phyloP scores from a whole-genome alignment of 2,888 invertebrate species.

The Drosophila buzzatii region DNA sequence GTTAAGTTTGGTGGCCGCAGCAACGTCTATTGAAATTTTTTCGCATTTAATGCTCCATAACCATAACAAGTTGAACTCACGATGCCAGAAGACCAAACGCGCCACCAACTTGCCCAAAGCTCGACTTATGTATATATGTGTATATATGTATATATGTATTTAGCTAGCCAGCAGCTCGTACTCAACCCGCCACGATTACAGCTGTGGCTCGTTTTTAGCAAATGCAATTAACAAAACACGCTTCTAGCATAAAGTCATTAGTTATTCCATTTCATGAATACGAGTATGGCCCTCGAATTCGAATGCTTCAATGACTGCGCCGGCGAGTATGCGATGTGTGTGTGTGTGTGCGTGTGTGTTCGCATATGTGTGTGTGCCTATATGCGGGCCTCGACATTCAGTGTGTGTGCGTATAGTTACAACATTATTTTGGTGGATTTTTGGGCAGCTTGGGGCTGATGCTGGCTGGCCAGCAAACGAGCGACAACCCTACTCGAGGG shows the following conservation, averaged over 20 bases:
- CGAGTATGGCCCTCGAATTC: constrained; percentile 61
- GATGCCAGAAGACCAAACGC: constrained; percentile 14
- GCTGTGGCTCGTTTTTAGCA: constrained; percentile 73
- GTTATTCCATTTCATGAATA: constrained; percentile 79
- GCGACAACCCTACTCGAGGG: constrained; percentile 40
- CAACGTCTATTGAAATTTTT: constrained; percentile 70
- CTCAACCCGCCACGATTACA: constrained; percentile 33
- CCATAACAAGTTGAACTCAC: constrained; percentile 54
- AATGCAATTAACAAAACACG: constrained; percentile 80
- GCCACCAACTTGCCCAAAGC: constrained; percentile 23
- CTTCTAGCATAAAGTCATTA: constrained; percentile 80
- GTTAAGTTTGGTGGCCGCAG: constrained; percentile 77
- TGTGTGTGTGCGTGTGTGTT: constrained; percentile 10
- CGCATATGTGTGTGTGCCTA: constrained; percentile 11
- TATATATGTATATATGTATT: not conserved
- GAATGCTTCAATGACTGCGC: constrained; percentile 69
- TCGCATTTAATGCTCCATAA: constrained; percentile 59
- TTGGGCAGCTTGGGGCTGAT: constrained; percentile 36
- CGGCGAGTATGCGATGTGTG: not conserved
- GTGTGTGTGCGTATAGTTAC: constrained; percentile 37
- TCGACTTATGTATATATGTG: not conserved
- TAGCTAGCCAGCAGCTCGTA: constrained; percentile 4
- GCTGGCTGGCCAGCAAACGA: constrained; percentile 55
- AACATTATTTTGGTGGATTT: constrained; percentile 76
- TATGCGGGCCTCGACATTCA: constrained; percentile 37